A percentile compares a stretch with the other conserved stretches of the same genome.
These are phyloP conservation scores for Laspeyria flexula DNA, from an alignment of 2,888 invertebrate genomes.

Conservation along the genomic window DNA sequence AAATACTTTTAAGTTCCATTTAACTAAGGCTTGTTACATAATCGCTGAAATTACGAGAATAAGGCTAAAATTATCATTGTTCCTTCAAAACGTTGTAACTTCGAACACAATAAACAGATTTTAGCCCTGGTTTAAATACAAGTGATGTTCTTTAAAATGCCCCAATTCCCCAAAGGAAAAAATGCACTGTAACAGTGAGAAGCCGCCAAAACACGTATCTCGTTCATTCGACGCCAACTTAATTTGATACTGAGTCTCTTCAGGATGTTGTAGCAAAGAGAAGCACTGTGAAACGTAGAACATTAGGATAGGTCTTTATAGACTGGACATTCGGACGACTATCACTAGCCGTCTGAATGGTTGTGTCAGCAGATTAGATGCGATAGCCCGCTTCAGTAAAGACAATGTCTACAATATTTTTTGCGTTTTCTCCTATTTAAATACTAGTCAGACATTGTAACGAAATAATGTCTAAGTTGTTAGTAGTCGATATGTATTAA, in stretches of 20 bases:
- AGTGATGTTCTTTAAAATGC: too few relatives aligned
- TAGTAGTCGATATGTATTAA: too few relatives aligned
- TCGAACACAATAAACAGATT: too few relatives aligned
- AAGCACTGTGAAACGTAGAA: conserved; percentile 35
- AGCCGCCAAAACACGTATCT: conserved; percentile 82
- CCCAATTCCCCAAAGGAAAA: conserved; percentile 43
- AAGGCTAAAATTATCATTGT: too few relatives aligned
- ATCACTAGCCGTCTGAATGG: conserved; percentile 69
- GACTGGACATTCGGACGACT: too few relatives aligned
- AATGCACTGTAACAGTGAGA: conserved; percentile 72
- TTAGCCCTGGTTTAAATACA: too few relatives aligned
- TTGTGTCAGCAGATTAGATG: conserved; percentile 76
- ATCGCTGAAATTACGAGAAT: too few relatives aligned
- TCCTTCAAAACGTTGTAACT: too few relatives aligned
- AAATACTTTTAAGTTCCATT: too few relatives aligned
- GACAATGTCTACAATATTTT: conserved; percentile 16
- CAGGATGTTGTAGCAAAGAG: conserved; percentile 25
- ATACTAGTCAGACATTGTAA: too few relatives aligned
- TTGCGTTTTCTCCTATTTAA: neutral
- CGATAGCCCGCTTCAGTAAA: conserved; percentile 59
- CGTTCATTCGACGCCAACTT: conserved; percentile 72
- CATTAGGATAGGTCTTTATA: conserved; percentile 56
- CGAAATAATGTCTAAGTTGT: too few relatives aligned
- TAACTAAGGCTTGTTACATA: too few relatives aligned
- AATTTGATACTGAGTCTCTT: conserved; percentile 51